phyloP scores from a whole-genome alignment of 2,888 invertebrate genomes.

The Linyphia triangularis region DNA sequence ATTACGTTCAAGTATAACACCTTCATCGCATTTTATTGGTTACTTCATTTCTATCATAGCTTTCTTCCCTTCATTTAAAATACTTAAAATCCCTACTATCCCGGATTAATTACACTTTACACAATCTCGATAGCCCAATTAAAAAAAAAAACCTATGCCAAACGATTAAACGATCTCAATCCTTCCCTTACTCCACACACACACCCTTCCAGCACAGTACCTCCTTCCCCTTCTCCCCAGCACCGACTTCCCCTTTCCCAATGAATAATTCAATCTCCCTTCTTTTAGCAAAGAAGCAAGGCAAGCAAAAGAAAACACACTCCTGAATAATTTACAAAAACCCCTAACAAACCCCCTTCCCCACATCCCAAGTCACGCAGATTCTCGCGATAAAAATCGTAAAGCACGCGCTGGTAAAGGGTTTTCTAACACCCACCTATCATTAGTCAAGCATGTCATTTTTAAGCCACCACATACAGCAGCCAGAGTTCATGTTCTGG shows the following conservation, averaged over 20 bases:
- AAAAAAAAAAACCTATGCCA: no score
- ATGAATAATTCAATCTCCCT: constrained; percentile 63
- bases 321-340: constrained; percentile 68
- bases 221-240: not conserved
- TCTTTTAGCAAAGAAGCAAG: constrained; percentile 3
- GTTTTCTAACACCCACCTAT: constrained; percentile 63
- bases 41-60: no score
- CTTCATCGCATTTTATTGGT: no score
- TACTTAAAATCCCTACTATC: no score
- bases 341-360: constrained; percentile 5
- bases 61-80: no score
- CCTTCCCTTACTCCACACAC: no score
- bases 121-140: no score
- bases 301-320: constrained; percentile 52
- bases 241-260: not conserved
- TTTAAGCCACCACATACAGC: constrained; percentile 43
- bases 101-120: no score
- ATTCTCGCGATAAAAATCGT: constrained; percentile 69
- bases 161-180: no score
- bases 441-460: constrained; percentile 73
- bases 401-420: constrained; percentile 58
- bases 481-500: not conserved
- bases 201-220: not conserved
- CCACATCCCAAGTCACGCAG: constrained; percentile 30
- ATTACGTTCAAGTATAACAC: no score